Conservation (phyloP, 2,888 invertebrate species). For the Acleris literana region DNA sequence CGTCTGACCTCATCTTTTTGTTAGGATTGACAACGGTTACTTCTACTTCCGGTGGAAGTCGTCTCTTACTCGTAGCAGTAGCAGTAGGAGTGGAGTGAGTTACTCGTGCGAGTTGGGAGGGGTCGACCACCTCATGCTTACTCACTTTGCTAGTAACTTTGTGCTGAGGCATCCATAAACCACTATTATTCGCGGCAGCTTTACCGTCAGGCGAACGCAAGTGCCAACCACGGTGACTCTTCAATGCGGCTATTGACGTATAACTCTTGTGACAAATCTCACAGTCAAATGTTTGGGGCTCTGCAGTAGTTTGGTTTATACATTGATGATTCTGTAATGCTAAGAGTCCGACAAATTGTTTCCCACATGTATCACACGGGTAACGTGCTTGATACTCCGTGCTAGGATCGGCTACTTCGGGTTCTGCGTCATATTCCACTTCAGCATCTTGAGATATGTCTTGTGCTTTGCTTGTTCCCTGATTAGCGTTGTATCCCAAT, state of each 20-base stretch:
- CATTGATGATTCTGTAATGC: constrained; percentile 83
- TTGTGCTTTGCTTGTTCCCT: constrained; percentile 66
- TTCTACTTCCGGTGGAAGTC: constrained; percentile 78
- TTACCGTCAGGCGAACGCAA: constrained; percentile 83
- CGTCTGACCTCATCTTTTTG: constrained; percentile 75
- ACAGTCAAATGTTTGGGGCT: constrained; percentile 82
- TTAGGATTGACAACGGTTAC: constrained; percentile 80
- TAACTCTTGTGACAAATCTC: constrained; percentile 87
- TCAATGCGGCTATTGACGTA: constrained; percentile 85
- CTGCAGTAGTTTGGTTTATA: constrained; percentile 64
- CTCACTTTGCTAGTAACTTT: constrained; percentile 80
- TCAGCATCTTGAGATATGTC: constrained; percentile 63
- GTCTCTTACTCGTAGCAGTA: constrained; percentile 60
- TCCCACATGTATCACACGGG: constrained; percentile 81
- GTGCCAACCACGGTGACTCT: constrained; percentile 88
- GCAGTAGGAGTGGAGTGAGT: constrained; percentile 56
- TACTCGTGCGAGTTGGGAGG: constrained; percentile 60
- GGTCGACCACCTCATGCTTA: constrained; percentile 75
- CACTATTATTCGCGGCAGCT: constrained; percentile 79
- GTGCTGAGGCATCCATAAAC: constrained; percentile 82
- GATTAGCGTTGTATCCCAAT: constrained; percentile 74
- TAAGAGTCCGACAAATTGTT: constrained; percentile 79
- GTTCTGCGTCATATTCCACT: constrained; percentile 68
- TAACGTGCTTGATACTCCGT: constrained; percentile 79
- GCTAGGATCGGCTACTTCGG: constrained; percentile 66